Evolutionary conservation across 2,797 vertebrate species (phyloP), one percentile per base, ranked within the genome.

Genomic region (Danio aesculapii): DNA sequence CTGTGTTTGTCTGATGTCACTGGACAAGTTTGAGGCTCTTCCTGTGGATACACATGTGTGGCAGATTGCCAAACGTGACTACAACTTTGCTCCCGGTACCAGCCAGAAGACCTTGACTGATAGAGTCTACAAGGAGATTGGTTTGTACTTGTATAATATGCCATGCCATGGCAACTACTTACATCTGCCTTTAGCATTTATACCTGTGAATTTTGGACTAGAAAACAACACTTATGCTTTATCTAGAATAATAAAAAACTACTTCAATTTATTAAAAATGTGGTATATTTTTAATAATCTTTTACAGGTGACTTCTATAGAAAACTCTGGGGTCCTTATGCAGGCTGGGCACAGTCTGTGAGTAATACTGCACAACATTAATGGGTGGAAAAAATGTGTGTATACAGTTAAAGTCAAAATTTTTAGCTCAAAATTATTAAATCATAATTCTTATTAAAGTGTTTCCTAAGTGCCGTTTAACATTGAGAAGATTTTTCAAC

Each of bases 41-140:
- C 98, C 98, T 0, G 90, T 99, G 81, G 98, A 99, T 67, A 95
- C 97, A 8, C 98, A 99, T 0, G 88, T 99, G 62, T 98, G 97
- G 98, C 96, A 96, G 87, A 97, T 99, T 0, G 96, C 97, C 0
- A 95, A 89, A 55, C 94, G 95, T 46, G 96, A 97, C 89, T 99
- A 99, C 0, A 87, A 86, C 1, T 90, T 90, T 70, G 84, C 80
- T 0, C 83, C 93, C 46, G 90, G 90, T 53, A 91, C 78, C 0
- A 83, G 86, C 41, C 88, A 94, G 78, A 96, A 94, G 87, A 95
- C 90, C 71, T 92, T 97, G 59, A 98, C 96, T 0, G 94, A 94
- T 11, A 95, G 94, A 62, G 90, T 96, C 64, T 92, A 99, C 87
- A 88, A 89, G 87, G 95, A 98, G 79, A 96, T 98, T 0, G 97